Evolutionary conservation across 2,113 vertebrate genomes (phyloP), one percentile per base, ranked within the genome.

Genomic region (Indicator indicator): DNA sequence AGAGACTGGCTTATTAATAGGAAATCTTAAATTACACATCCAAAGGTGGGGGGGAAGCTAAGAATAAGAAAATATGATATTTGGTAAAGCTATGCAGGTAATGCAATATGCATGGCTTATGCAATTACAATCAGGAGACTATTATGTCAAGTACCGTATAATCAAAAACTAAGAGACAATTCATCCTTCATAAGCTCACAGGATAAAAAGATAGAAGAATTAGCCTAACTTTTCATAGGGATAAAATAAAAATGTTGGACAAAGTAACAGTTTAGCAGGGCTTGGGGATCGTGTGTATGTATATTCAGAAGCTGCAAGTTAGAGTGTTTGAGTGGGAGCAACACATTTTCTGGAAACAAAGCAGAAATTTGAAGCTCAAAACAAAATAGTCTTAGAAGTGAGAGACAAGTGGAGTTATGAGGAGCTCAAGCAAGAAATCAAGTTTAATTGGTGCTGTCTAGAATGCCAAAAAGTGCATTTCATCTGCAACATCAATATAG

Each of bases 401-500:
- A 79, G 44, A 91, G 80, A 93, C 62, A 95, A 93, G 80, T 67
- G 55, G 73, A 86, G 54, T 48, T 86, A 69, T 6, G 18, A 73
- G 60, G 46, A 93, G 16, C 55, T 90, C 70, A 88, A 67, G 74
- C 36, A 95, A 93, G 88, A 95, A 94, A 86, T 93, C 88, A 90
- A 55, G 76, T 90, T 94, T 95, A 93, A 96, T 95, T 95, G 80
- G 91, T 96, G 55, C 88, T 0, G 30, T 83, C 76, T 88, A 20
- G n/a, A 70, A 42, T 90, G 76, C n/a, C 73, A 86, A 75, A 90
- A 93, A 83, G 62, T 76, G 50, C 58, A 82, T 95, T 95, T 95
- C 73, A 95, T 96, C 95, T 91, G 94, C 70, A 72, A 56, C 91
- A 90, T 88, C 85, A 93, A 82, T 58, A 81, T 56, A 79, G 60